phyloP scores from a whole-genome alignment of 2,797 vertebrate species.

The Catamblyrhynchus diadema region DNA sequence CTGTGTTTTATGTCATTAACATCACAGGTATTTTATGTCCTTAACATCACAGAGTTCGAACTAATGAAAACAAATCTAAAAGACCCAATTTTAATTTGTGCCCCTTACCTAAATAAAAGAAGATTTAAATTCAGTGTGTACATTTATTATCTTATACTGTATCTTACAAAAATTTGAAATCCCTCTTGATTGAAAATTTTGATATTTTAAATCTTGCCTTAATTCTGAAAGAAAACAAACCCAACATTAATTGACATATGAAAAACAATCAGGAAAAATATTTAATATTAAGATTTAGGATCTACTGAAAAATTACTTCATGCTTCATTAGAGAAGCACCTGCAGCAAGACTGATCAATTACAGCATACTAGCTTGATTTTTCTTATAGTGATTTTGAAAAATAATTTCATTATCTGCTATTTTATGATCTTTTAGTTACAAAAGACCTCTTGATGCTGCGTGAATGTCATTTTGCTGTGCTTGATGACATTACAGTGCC shows the following conservation, averaged over 20 bases:
- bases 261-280: not conserved
- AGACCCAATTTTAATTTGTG: not conserved
- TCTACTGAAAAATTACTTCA: not conserved
- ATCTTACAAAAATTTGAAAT: not conserved
- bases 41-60: not conserved
- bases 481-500: not conserved
- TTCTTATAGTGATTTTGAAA: not conserved
- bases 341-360: not conserved
- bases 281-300: not conserved
- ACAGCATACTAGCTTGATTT: not conserved
- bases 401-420: not conserved
- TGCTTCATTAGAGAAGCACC: not conserved
- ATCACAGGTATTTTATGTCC: not conserved
- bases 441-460: not conserved
- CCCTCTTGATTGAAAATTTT: not conserved
- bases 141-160: not conserved
- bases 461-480: rapidly evolving
- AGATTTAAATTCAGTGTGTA: not conserved
- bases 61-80: not conserved
- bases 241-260: not conserved
- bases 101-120: not conserved
- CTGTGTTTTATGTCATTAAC: not conserved
- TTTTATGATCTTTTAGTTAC: not conserved
- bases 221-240: not conserved
- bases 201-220: not conserved